Evolutionary conservation across 64 coral and sea anemone genomes (phyloP), one percentile per base, ranked within the genome.

Genomic region (Dendronephthya gigantea): DNA sequence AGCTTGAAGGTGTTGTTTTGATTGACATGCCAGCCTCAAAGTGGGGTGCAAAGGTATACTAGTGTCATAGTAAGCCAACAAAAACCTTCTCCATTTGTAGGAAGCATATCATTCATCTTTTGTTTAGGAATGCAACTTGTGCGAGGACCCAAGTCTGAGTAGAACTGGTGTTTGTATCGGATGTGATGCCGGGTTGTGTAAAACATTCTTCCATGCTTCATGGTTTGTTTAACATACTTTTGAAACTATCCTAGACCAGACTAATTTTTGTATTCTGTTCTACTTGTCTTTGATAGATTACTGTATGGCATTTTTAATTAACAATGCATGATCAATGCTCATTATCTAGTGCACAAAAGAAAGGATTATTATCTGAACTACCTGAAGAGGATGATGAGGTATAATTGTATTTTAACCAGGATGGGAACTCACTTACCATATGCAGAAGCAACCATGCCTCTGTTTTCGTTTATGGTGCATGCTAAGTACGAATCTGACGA

Each of bases 41-140:
- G 47, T 97, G 94, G 94, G 91, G 94, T 69, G 68, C 87, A 35
- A 97, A 93, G 91, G 94, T 97, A n/a, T n/a, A n/a, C n/a, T 87
- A 45, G 74, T 39, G 58, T 62, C 55, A 62, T n/a, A 22, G 12
- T 7, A 62, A 62, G 19, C 17, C 55, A 23, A 62, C 55, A n/a
- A n/a, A n/a, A n/a, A n/a, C n/a, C n/a, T n/a, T n/a, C n/a, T n/a
- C n/a, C n/a, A n/a, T n/a, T n/a, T n/a, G n/a, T n/a, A n/a, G n/a
- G n/a, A 8, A 52, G 0, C 23, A 22, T 2, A 1, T 52, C 23
- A 52, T 52, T 52, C 23, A 16, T 16, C 13, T 16, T 28, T 79
- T 34, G 19, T 4, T 12, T 79, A 79, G 72, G 72, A 79, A 19
- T 79, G 72, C 12, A 33, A 79, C 0, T 35, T 79, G 16, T 79